Percentiles rank a stretch among this genome's conserved stretches.
Evolutionary conservation across 2,797 vertebrate genomes (phyloP).

Genomic region (Rhodeus uyekii): DNA sequence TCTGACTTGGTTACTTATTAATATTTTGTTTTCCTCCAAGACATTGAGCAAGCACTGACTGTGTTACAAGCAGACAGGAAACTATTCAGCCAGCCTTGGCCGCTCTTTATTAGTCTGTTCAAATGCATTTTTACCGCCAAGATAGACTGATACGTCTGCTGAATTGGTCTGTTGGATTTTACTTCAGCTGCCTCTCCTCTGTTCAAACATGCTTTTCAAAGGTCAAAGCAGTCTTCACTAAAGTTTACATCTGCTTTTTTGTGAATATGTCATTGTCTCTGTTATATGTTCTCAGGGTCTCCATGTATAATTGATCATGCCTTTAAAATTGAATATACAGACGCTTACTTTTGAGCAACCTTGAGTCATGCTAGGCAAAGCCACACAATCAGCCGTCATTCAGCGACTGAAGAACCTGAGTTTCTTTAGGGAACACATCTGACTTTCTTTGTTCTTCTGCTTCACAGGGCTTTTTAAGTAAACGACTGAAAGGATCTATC

Average conservation of each 20-base stretch:
- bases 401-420: neutral
- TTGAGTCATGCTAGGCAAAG: slow-evolving; percentile 19
- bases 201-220: slow-evolving; percentile 17
- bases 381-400: slow-evolving; percentile 9
- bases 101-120: neutral
- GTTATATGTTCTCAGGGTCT: slow-evolving; percentile 9
- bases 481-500: slow-evolving; percentile 96
- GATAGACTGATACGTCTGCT: slow-evolving; percentile 19
- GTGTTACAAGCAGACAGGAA: neutral
- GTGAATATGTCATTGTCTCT: neutral
- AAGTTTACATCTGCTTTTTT: neutral
- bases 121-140: neutral
- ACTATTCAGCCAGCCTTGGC: neutral
- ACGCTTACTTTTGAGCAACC: slow-evolving; percentile 1
- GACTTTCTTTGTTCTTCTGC: slow-evolving; percentile 10
- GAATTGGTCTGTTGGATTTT: slow-evolving; percentile 16
- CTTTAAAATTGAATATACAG: neutral
- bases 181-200: slow-evolving; percentile 1
- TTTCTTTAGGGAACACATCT: slow-evolving; percentile 15
- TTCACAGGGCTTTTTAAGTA: slow-evolving; percentile 93
- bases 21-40: slow-evolving; percentile 22
- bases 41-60: slow-evolving; percentile 30
- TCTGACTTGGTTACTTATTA: slow-evolving; percentile 43
- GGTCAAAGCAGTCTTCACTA: neutral
- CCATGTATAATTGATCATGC: slow-evolving; percentile 8